phyloP scores from a whole-genome alignment of 2,888 invertebrate genomes.

The Macrophya alboannulata region DNA sequence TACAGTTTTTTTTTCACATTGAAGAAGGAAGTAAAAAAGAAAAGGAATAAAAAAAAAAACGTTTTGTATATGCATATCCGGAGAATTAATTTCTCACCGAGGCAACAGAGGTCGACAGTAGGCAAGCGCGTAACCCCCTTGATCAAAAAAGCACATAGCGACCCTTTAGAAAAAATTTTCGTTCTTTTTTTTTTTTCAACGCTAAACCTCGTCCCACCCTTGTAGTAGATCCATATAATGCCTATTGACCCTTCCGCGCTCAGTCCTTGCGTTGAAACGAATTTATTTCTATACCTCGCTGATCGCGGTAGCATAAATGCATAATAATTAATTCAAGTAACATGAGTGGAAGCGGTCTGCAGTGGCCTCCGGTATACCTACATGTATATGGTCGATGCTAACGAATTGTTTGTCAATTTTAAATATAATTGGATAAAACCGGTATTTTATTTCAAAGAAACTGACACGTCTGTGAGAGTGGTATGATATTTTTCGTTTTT shows the following conservation, averaged over 20 bases:
- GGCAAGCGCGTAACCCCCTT: neutral
- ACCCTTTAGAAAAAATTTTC: slow-evolving; percentile 6
- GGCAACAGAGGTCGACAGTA: slow-evolving; percentile 11
- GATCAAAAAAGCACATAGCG: neutral
- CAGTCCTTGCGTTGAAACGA: slow-evolving; percentile 39
- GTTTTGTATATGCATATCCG: neutral
- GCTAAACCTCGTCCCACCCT: neutral
- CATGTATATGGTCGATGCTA: neutral
- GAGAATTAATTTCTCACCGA: slow-evolving; percentile 17
- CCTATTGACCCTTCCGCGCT: slow-evolving; percentile 23
- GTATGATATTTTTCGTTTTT: neutral
- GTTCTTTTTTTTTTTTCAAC: neutral
- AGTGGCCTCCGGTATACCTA: neutral
- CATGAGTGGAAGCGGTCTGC: neutral
- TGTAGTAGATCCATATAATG: slow-evolving; percentile 31
- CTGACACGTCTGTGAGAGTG: neutral
- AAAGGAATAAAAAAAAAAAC: neutral
- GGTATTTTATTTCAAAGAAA: slow-evolving; percentile 38
- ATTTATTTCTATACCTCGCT: slow-evolving; percentile 21
- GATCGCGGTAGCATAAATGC: slow-evolving; percentile 11
- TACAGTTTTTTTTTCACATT: neutral
- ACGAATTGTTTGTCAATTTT: slow-evolving; percentile 51
- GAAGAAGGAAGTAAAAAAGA: neutral
- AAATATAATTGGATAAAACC: slow-evolving; percentile 25
- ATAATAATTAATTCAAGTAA: slow-evolving; percentile 53